Conservation (phyloP, 2,113 vertebrate species). For the Redunca redunca region DNA sequence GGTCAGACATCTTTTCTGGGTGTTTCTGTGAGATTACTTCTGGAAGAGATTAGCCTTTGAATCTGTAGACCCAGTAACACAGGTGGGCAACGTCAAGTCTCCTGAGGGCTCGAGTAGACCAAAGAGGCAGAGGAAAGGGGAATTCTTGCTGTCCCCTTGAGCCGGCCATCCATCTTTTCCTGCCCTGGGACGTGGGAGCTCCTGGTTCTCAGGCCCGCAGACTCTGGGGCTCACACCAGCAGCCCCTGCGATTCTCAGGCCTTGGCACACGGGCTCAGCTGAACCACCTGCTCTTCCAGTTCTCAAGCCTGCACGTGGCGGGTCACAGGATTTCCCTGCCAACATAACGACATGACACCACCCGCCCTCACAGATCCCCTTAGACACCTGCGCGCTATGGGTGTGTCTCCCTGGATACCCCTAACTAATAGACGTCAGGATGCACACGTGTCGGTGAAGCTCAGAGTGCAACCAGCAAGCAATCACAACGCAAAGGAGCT, state of each 20-base stretch:
- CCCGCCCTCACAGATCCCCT: not conserved
- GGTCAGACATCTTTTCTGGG: not conserved
- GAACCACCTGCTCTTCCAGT: not conserved
- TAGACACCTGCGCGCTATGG: not conserved
- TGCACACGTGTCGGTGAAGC: not conserved
- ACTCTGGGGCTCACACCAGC: rapidly evolving
- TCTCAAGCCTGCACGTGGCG: not conserved
- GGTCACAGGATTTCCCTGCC: not conserved
- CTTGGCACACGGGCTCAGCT: rapidly evolving
- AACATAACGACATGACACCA: rapidly evolving
- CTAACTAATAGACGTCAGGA: not conserved
- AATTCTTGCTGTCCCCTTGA: not conserved
- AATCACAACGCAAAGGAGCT: not conserved
- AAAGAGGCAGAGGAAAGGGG: not conserved
- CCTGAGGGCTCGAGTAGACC: not conserved
- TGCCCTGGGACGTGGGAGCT: not conserved
- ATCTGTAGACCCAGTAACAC: not conserved
- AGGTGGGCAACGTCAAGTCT: not conserved
- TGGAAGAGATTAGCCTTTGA: not conserved
- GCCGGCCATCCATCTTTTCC: not conserved
- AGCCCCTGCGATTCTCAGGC: not conserved
- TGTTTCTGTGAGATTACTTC: not conserved
- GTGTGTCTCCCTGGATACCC: not conserved
- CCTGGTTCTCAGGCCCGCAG: not conserved
- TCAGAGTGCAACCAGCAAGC: not conserved